These are phyloP conservation scores for Nesidiocoris tenuis DNA, from an alignment of 2,888 invertebrate genomes.

Conservation along the genomic window DNA sequence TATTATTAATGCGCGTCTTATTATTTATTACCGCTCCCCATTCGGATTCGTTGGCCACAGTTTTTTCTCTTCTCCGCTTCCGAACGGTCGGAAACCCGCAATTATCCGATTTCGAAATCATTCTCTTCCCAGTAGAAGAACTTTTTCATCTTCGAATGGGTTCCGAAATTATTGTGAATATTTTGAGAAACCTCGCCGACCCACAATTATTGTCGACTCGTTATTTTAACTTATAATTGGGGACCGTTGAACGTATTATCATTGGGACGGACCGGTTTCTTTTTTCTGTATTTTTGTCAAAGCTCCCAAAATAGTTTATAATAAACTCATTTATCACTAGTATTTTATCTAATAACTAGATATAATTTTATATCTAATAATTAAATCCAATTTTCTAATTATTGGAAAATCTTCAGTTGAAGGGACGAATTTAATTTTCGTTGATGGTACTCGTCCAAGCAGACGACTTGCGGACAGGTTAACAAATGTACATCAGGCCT, in stretches of 20 bases:
- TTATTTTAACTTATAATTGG: too few relatives aligned
- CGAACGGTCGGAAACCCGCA: neutral
- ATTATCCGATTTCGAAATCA: neutral
- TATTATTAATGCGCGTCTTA: neutral
- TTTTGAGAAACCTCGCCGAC: neutral
- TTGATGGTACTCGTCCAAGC: too few relatives aligned
- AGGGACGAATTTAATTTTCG: too few relatives aligned
- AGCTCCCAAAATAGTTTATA: too few relatives aligned
- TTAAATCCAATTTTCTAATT: too few relatives aligned
- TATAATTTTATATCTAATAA: too few relatives aligned
- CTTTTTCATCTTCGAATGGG: neutral
- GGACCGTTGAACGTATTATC: too few relatives aligned
- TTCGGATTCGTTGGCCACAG: neutral
- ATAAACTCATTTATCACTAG: too few relatives aligned
- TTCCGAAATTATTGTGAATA: neutral
- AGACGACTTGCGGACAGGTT: neutral
- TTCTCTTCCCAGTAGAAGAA: neutral
- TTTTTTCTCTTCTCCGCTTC: neutral
- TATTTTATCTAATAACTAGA: too few relatives aligned
- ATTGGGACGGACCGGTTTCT: too few relatives aligned
- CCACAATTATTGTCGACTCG: neutral
- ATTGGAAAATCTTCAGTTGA: too few relatives aligned
- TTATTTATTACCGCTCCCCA: neutral
- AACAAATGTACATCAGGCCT: neutral
- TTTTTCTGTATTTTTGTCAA: too few relatives aligned